Percentiles rank a stretch among this genome's conserved stretches.
Evolutionary conservation across 2,888 invertebrate genomes (phyloP).

Genomic region (Griposia aprilina): DNA sequence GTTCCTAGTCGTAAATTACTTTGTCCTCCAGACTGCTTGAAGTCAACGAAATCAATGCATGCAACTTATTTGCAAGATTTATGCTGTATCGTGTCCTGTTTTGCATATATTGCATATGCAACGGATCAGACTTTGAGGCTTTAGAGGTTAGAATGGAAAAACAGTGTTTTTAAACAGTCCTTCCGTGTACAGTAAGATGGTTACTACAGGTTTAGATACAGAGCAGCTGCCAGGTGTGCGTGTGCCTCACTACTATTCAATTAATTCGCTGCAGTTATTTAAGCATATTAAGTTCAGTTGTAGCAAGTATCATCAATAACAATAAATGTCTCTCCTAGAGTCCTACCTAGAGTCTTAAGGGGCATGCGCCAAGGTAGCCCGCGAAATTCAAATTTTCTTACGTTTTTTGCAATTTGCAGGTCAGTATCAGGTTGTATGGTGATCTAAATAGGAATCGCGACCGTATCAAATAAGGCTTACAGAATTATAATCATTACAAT

Average conservation of each 20-base stretch:
- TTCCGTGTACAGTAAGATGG: not conserved
- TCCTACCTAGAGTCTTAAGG: no score
- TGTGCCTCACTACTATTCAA: not conserved
- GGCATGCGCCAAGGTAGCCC: no score
- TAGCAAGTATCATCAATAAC: no score
- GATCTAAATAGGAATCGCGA: no score
- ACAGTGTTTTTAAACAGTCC: not conserved
- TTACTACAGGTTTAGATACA: not conserved
- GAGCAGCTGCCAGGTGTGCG: not conserved
- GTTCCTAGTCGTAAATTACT: conserved; percentile 23
- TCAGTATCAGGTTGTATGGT: no score
- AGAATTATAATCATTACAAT: no score
- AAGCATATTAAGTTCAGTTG: not conserved
- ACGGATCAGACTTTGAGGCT: conserved; percentile 36
- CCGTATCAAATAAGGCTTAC: no score
- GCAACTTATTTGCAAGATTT: conserved; percentile 47
- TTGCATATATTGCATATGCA: conserved; percentile 44
- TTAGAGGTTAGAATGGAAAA: conserved; percentile 23
- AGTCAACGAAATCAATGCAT: conserved; percentile 40
- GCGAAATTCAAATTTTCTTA: no score
- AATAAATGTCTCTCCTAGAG: no score
- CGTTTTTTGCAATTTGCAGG: no score
- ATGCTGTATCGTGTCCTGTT: conserved; percentile 31
- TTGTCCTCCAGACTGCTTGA: conserved; percentile 43
- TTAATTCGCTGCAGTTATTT: not conserved